A percentile compares a stretch with the other conserved stretches of the same genome.
These are phyloP conservation scores for Tromatobia lineatoria DNA, from an alignment of 2,888 invertebrate species.

Conservation along the genomic window DNA sequence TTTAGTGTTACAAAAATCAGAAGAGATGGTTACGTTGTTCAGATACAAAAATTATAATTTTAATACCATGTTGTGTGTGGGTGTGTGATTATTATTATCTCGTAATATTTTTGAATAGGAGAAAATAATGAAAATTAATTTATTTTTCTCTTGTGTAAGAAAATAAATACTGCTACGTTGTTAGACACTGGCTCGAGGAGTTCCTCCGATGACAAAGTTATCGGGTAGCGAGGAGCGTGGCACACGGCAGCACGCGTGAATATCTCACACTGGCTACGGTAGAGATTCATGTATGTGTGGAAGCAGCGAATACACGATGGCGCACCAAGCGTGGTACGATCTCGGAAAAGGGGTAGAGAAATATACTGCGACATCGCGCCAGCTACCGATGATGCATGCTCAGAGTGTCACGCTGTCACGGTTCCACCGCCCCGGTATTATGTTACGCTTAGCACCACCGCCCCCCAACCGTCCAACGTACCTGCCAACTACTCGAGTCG, in stretches of 20 bases:
- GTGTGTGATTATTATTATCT: no score
- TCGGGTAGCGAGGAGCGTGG: constrained; percentile 40
- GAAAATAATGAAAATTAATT: neutral
- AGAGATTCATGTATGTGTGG: neutral
- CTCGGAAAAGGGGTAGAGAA: constrained; percentile 68
- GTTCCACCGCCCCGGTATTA: constrained; percentile 71
- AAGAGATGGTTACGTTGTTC: no score
- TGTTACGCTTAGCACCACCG: constrained; percentile 70
- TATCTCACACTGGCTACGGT: constrained; percentile 30
- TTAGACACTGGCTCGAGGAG: neutral
- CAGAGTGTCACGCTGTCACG: constrained; percentile 72
- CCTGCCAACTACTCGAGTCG: constrained; percentile 70
- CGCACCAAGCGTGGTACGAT: constrained; percentile 58
- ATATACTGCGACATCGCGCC: constrained; percentile 80
- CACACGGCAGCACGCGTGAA: constrained; percentile 36
- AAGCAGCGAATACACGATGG: neutral
- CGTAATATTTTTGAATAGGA: neutral
- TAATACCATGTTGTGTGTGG: no score
- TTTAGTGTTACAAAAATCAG: neutral
- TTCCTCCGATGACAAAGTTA: constrained; percentile 62
- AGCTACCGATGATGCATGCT: constrained; percentile 83
- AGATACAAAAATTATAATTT: neutral
- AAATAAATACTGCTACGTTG: neutral
- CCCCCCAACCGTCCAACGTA: constrained; percentile 48
- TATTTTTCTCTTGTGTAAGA: neutral